Evolutionary conservation across 2,888 invertebrate species (phyloP).

Genomic region (Ectemnius lituratus): DNA sequence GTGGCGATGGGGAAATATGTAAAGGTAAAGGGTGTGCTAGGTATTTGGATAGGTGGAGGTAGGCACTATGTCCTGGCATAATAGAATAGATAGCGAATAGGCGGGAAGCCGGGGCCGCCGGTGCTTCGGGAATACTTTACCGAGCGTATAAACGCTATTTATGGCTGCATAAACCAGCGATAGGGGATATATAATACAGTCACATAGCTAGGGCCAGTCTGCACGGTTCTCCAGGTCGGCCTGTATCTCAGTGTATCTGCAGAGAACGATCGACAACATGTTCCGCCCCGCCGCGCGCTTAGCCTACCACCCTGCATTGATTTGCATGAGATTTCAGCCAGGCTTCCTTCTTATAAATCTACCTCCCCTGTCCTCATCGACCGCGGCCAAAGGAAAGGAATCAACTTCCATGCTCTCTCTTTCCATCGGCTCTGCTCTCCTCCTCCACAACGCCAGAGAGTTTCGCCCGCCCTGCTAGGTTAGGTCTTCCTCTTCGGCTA

Average conservation of each 20-base stretch:
- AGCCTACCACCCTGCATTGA: constrained; percentile 65
- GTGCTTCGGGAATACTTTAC: constrained; percentile 73
- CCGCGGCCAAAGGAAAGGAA: constrained; percentile 57
- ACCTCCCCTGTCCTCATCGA: constrained; percentile 46
- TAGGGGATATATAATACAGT: constrained; percentile 72
- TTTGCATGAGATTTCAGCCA: constrained; percentile 72
- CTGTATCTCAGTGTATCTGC: constrained; percentile 64
- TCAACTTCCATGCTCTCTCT: constrained; percentile 39
- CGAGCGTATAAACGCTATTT: constrained; percentile 75
- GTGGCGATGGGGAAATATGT: constrained; percentile 46
- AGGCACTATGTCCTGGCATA: constrained; percentile 70
- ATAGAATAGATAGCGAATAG: constrained; percentile 74
- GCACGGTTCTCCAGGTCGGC: constrained; percentile 51
- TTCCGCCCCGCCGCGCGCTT: constrained; percentile 40
- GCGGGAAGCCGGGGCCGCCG: constrained; percentile 65
- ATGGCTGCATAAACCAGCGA: constrained; percentile 75
- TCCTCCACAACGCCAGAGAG: not conserved
- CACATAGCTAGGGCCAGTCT: constrained; percentile 62
- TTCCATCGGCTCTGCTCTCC: constrained; percentile 4
- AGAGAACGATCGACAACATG: constrained; percentile 64
- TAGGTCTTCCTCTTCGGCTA: constrained; percentile 6
- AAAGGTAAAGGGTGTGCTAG: constrained; percentile 37
- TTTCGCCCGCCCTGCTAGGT: constrained; percentile 10
- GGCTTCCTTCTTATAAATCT: constrained; percentile 70
- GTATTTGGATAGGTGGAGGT: constrained; percentile 58